A percentile compares a stretch with the other conserved stretches of the same genome.
Evolutionary conservation across 1,140 invertebrate genomes (phyloP).

Genomic region (Drosophila fuyamai): DNA sequence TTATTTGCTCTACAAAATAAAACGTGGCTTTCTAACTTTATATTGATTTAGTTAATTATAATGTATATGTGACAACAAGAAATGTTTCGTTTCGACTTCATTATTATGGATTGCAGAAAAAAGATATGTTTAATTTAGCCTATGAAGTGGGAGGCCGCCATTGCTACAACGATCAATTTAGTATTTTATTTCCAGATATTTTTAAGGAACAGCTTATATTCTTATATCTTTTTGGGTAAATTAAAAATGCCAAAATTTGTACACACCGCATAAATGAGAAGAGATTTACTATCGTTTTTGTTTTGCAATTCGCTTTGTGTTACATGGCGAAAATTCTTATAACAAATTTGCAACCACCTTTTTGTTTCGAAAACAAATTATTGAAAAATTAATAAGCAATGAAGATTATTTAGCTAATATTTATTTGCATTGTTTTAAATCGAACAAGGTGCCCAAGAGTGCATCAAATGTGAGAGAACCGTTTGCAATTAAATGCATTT

Average conservation of each 20-base stretch:
- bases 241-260: background rate
- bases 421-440: background rate
- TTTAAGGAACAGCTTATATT: background rate
- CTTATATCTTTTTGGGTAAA: background rate
- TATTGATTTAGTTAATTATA: background rate
- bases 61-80: background rate
- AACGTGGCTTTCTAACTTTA: background rate
- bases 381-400: too few relatives aligned
- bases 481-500: background rate
- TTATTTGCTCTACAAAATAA: too few relatives aligned
- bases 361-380: constrained; percentile 3
- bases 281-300: background rate
- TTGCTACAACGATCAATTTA: background rate
- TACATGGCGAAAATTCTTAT: background rate
- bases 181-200: background rate
- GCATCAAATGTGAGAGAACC: background rate
- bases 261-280: background rate
- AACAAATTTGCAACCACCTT: too few relatives aligned
- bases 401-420: background rate
- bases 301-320: background rate
- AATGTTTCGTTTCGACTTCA: background rate
- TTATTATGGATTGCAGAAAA: background rate
- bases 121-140: background rate
- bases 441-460: background rate
- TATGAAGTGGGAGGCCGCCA: background rate